phyloP scores from a whole-genome alignment of 1,140 invertebrate genomes.

The Drosophila jambulina region DNA sequence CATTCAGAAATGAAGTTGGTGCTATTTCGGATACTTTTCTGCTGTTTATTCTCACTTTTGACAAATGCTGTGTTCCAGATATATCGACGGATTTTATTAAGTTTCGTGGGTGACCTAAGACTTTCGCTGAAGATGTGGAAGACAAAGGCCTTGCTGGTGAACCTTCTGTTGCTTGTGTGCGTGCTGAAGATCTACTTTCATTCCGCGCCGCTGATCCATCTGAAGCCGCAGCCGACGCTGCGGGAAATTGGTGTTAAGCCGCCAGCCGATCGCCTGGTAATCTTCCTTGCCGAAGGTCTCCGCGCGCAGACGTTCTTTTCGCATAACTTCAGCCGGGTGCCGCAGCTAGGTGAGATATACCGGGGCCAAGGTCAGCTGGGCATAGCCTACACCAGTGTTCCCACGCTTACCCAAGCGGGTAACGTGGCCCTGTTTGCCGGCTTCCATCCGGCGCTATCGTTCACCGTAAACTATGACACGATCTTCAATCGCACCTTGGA shows the following conservation, averaged over 20 bases:
- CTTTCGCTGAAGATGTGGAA: conserved; percentile 68
- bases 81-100: conserved; percentile 16
- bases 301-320: conserved; percentile 92
- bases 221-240: conserved; percentile 85
- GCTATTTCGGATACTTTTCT: conserved; percentile 7
- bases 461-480: conserved; percentile 95
- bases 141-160: conserved; percentile 74
- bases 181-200: conserved; percentile 88
- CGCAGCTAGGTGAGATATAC: conserved; percentile 54
- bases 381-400: conserved; percentile 95
- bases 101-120: background rate
- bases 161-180: conserved; percentile 86
- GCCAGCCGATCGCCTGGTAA: conserved; percentile 90
- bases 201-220: conserved; percentile 86
- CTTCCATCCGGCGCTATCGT: conserved; percentile 98
- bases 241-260: conserved; percentile 83
- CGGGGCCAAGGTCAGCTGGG: conserved; percentile 91
- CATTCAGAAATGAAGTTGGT: conserved; percentile 24
- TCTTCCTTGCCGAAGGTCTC: conserved; percentile 96
- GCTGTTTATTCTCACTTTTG: conserved; percentile 15
- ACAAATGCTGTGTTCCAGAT: conserved; percentile 17
- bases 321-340: conserved; percentile 51
- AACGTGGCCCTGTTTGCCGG: conserved; percentile 97
- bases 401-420: conserved; percentile 97
- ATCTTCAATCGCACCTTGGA: conserved; percentile 93